phyloP scores from a whole-genome alignment of 2,113 vertebrate species.

The Zapornia atra region DNA sequence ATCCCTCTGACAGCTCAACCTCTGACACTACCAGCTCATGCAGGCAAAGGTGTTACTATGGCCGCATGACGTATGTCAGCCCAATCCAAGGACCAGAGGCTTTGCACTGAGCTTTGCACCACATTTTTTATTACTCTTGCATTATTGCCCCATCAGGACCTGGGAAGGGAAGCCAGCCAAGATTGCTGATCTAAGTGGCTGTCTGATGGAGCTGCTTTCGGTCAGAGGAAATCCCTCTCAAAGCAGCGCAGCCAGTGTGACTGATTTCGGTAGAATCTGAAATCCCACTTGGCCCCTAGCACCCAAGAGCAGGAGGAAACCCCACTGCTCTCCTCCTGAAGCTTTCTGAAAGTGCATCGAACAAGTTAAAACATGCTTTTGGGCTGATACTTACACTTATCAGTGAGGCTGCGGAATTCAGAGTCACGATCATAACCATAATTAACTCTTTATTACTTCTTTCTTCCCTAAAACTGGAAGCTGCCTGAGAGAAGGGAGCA shows the following conservation, averaged over 20 bases:
- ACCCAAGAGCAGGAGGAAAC: background rate
- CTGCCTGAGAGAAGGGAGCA: background rate
- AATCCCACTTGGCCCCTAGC: background rate
- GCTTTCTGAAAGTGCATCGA: background rate
- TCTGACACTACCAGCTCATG: rapidly evolving
- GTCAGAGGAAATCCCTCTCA: background rate
- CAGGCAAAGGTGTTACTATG: rapidly evolving
- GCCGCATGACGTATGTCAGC: rapidly evolving
- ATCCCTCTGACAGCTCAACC: rapidly evolving
- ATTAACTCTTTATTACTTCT: background rate
- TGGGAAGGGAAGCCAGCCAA: background rate
- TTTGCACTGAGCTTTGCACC: background rate
- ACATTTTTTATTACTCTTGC: background rate
- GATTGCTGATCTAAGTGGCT: background rate
- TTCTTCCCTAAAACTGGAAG: background rate
- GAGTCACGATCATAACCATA: background rate
- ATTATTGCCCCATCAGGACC: background rate
- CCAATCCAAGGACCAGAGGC: background rate
- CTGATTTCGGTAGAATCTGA: background rate
- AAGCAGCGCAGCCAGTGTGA: rapidly evolving
- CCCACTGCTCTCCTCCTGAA: background rate
- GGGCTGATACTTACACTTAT: background rate
- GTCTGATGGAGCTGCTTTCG: background rate
- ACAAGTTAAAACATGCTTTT: background rate
- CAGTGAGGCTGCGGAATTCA: background rate